Base-by-base conservation (phyloP, 2,797 vertebrate species). In the Strix occidentalis region DNA sequence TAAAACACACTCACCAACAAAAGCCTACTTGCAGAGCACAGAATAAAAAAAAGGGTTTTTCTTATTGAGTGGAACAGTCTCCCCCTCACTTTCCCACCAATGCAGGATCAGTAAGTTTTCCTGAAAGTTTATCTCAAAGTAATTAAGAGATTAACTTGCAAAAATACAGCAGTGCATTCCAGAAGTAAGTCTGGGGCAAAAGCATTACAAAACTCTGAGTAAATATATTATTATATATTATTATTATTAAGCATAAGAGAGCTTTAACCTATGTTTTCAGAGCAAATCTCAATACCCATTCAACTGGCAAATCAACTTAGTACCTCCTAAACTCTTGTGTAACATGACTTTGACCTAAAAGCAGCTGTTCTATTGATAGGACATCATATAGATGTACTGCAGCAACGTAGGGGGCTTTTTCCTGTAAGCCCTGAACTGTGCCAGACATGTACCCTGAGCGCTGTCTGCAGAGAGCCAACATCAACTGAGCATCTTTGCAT, bases 341-440 rank as follows among this genome's bases (percentile, higher is more conserved):
- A 80, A 56, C 15, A 7, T 12, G 33, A 39, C 26, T 80, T 51
- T 58, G 74, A 63, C 51, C 56, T 65, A 58, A 8, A 79, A 61
- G 35, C 23, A 19, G 17, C 57, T 50, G 43, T 11, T 75, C 5
- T 45, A 14, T 15, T n/a, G 66, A 45, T 4, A 70, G 41, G 41
- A 70, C 2, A 1, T 31, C 71, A 58, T 13, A 24, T 1, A n/a
- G 58, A 13, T 16, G 51, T 19, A 35, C 13, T 31, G 23, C 43
- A 57, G 77, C 53, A 64, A 13, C 0, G 0, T 6, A 28, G 26
- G 16, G 6, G 9, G 9, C 26, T 37, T 69, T n/a, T 39, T 48
- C 28, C 89, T 37, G 0, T 2, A 5, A 84, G 20, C 45, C 65
- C 48, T 58, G 26, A 65, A 5, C 48, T 37, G 45, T 29, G 26